These are phyloP conservation scores for Brachionus koreanus DNA, from an alignment of 1,140 invertebrate genomes.

Conservation along the genomic window DNA sequence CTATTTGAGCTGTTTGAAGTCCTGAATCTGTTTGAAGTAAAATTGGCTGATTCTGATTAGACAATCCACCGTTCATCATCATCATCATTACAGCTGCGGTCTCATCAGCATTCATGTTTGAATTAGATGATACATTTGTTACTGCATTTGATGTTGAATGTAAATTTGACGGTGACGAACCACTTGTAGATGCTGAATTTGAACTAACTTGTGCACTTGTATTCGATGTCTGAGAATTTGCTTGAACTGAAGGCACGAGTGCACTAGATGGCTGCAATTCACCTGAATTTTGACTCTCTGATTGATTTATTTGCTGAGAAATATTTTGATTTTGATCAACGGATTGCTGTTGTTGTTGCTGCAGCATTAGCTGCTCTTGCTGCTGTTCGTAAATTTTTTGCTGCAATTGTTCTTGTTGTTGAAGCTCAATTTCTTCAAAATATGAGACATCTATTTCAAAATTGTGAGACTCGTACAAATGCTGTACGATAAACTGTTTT, in stretches of 20 bases:
- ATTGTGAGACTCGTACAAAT: slow-evolving; percentile 32
- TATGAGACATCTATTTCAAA: slow-evolving; percentile 41
- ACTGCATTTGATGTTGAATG: not conserved
- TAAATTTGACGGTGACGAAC: not conserved
- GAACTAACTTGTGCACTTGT: not conserved
- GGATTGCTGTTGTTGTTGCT: slow-evolving; percentile 19
- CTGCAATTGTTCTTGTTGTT: slow-evolving; percentile 44
- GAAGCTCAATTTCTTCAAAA: slow-evolving; percentile 39
- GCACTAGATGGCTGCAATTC: not conserved
- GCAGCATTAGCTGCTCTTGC: slow-evolving; percentile 34
- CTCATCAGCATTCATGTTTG: slow-evolving; percentile 34
- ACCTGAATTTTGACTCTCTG: not conserved
- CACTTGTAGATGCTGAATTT: not conserved
- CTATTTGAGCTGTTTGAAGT: slow-evolving; percentile 29
- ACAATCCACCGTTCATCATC: slow-evolving; percentile 36
- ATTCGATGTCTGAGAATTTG: not conserved
- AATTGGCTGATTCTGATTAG: slow-evolving; percentile 20
- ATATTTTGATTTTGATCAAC: not conserved
- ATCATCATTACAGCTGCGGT: slow-evolving; percentile 43
- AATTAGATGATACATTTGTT: not conserved
- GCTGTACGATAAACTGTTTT: slow-evolving; percentile 38
- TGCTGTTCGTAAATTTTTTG: slow-evolving; percentile 43
- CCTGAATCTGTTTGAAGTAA: slow-evolving; percentile 12
- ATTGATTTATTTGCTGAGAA: not conserved
- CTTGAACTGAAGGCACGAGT: not conserved